Percentiles rank a stretch among this genome's conserved stretches.
These are phyloP conservation scores for Ranitomeya imitator DNA, from an alignment of 2,113 vertebrate species.

Conservation along the genomic window DNA sequence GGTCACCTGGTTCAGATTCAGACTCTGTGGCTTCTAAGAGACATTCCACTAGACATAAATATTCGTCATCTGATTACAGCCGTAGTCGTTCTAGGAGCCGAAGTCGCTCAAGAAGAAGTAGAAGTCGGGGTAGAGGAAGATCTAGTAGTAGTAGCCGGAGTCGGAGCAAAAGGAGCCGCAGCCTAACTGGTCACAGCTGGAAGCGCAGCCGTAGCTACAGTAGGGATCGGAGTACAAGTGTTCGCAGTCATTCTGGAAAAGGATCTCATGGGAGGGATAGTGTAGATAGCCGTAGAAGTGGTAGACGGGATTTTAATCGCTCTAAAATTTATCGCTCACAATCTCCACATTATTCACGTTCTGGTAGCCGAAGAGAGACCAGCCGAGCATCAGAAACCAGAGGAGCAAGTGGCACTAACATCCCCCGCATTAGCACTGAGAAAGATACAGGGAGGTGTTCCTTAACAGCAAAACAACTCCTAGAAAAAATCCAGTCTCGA, in stretches of 20 bases:
- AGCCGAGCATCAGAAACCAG: conserved; percentile 73
- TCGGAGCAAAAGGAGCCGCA: conserved; percentile 81
- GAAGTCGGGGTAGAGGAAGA: conserved; percentile 82
- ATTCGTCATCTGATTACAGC: conserved; percentile 85
- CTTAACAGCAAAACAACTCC: conserved; percentile 87
- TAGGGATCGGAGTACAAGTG: conserved; percentile 79
- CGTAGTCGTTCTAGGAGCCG: conserved; percentile 82
- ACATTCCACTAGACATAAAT: conserved; percentile 82
- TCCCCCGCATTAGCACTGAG: conserved; percentile 67
- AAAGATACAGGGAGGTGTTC: conserved; percentile 85
- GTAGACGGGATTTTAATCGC: conserved; percentile 87
- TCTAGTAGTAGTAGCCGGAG: conserved; percentile 91
- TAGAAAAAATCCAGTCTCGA: conserved; percentile 92
- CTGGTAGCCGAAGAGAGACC: conserved; percentile 64
- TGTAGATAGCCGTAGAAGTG: conserved; percentile 73
- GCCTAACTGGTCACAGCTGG: conserved; percentile 75
- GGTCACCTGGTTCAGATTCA: conserved; percentile 82
- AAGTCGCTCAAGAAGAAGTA: conserved; percentile 73
- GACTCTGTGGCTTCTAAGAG: conserved; percentile 87
- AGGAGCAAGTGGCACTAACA: conserved; percentile 65
- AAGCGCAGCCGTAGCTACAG: conserved; percentile 88
- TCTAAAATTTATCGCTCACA: conserved; percentile 95
- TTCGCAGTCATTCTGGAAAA: conserved; percentile 82
- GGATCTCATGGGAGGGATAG: conserved; percentile 78
- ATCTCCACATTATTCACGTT: conserved; percentile 83